These are phyloP conservation scores for Callyntrura sp. DNA, from an alignment of 2,888 invertebrate species.

Conservation along the genomic window DNA sequence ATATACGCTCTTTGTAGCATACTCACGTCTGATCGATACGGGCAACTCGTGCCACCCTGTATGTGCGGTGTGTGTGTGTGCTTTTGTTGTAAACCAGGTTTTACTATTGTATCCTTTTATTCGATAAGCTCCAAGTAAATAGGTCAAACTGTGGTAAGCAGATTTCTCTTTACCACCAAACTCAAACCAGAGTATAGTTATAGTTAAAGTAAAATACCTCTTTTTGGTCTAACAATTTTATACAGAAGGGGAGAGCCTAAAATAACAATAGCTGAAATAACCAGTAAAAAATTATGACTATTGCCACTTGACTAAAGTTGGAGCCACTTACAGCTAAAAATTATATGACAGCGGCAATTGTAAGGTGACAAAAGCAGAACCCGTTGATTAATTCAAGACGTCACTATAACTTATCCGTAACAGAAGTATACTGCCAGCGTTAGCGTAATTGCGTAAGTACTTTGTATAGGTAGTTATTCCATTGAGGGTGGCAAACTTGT, in stretches of 20 bases:
- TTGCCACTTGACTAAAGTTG: conserved; percentile 8
- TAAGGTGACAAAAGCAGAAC: conserved; percentile 54
- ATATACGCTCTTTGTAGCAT: background rate
- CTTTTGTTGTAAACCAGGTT: background rate
- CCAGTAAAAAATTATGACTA: conserved; percentile 27
- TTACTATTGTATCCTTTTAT: background rate
- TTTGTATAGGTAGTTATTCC: background rate
- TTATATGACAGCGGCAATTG: conserved; percentile 48
- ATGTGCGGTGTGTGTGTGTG: too few relatives aligned
- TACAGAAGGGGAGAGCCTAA: background rate
- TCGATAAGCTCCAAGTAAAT: conserved; percentile 14
- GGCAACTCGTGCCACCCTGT: conserved; percentile 1
- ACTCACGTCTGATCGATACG: conserved; percentile 26
- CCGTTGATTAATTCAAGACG: conserved; percentile 54
- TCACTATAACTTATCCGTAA: conserved; percentile 35
- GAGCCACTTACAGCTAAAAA: background rate
- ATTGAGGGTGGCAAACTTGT: conserved; percentile 4
- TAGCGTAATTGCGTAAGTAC: background rate
- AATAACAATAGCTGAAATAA: conserved; percentile 12
- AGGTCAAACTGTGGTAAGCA: conserved; percentile 32
- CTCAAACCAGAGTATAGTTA: background rate
- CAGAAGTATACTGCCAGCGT: background rate
- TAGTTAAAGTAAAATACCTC: background rate
- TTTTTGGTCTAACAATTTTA: background rate
- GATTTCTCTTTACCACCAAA: background rate